Conservation (phyloP, 2,797 vertebrate species). For the Lacerta viridis region DNA sequence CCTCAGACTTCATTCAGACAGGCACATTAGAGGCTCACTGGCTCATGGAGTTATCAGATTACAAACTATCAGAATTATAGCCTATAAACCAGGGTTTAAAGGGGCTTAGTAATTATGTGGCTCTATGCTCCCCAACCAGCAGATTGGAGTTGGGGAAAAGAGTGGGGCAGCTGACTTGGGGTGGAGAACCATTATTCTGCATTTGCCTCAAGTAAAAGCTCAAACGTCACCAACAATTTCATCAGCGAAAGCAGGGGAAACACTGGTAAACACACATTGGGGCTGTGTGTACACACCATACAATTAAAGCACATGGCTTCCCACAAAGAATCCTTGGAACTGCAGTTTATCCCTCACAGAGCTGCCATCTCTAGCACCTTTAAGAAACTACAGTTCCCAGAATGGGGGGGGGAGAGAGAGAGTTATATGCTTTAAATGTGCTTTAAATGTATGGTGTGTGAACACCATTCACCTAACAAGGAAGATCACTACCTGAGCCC, state of each 20-base stretch:
- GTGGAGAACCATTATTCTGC: not conserved
- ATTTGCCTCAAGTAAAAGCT: not conserved
- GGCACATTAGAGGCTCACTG: conserved; percentile 63
- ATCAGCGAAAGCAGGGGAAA: no score
- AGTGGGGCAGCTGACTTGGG: conserved; percentile 3
- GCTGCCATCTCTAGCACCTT: no score
- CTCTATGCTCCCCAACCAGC: conserved; percentile 16
- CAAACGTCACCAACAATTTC: not conserved
- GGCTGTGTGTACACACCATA: no score
- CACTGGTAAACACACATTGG: not conserved
- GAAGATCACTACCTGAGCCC: no score
- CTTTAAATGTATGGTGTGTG: no score
- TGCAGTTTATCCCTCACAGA: no score
- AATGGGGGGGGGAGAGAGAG: no score
- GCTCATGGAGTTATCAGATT: conserved; percentile 69
- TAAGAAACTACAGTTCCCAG: no score
- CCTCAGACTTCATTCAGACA: conserved; percentile 43
- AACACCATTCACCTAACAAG: not conserved
- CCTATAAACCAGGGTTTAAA: conserved; percentile 64
- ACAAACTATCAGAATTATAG: conserved; percentile 74
- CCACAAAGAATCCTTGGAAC: no score
- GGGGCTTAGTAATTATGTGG: conserved; percentile 69
- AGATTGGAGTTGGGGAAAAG: not conserved
- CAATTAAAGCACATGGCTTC: no score
- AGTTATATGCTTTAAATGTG: no score